Evolutionary conservation across 2,888 invertebrate genomes (phyloP).

Genomic region (Bombylius discolor): DNA sequence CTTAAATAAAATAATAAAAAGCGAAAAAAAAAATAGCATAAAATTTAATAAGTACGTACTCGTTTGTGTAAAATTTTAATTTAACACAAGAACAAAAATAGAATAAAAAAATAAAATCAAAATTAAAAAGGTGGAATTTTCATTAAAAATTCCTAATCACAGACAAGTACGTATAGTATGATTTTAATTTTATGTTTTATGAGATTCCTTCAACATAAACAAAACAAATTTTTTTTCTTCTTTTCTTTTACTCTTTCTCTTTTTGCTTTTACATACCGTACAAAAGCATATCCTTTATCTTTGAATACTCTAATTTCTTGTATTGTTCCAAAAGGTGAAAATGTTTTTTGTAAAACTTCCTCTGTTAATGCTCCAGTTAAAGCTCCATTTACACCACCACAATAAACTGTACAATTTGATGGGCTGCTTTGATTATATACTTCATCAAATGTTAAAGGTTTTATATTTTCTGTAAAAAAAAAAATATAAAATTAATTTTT

Average conservation of each 20-base stretch:
- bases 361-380: constrained; percentile 82
- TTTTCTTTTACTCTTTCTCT: not conserved
- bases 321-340: constrained; percentile 89
- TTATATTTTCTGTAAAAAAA: constrained; percentile 59
- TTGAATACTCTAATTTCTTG: constrained; percentile 98
- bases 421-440: constrained; percentile 97
- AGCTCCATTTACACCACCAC: constrained; percentile 61
- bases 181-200: not conserved
- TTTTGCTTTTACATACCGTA: constrained; percentile 49
- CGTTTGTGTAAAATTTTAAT: too few relatives aligned
- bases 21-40: too few relatives aligned
- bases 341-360: constrained; percentile 94
- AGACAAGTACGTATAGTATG: too few relatives aligned
- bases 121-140: too few relatives aligned
- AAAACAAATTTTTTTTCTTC: not conserved
- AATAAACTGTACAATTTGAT: constrained; percentile 98
- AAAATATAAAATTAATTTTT: not conserved
- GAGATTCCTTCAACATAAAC: not conserved
- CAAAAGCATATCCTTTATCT: constrained; percentile 97
- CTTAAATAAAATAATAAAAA: too few relatives aligned
- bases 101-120: too few relatives aligned
- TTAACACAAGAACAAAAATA: too few relatives aligned
- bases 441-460: constrained; percentile 91
- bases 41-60: too few relatives aligned
- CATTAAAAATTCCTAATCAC: too few relatives aligned